Evolutionary conservation across 1,140 invertebrate species (phyloP).

Genomic region (Matsumurasca onukii): DNA sequence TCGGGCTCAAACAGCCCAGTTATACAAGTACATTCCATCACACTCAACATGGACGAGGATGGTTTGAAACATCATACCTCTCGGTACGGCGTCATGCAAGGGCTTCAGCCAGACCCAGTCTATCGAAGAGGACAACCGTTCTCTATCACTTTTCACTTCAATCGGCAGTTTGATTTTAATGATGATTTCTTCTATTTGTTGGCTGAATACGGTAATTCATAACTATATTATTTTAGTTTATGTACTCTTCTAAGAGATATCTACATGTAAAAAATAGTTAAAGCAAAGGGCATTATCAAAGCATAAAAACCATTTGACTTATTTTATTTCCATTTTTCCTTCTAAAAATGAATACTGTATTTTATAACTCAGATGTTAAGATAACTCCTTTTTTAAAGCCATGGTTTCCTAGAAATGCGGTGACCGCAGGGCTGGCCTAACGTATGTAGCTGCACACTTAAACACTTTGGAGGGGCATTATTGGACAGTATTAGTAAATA

Average conservation of each 20-base stretch:
- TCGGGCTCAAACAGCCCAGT: no score
- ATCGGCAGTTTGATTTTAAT: background rate
- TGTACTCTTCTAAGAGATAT: background rate
- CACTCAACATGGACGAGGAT: background rate
- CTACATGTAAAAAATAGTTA: background rate
- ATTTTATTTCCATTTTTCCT: background rate
- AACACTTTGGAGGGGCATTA: no score
- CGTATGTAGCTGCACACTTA: no score
- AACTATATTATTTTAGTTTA: background rate
- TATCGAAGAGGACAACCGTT: background rate
- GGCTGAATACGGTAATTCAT: background rate
- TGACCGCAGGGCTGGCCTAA: no score
- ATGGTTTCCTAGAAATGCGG: no score
- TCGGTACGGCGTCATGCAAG: background rate
- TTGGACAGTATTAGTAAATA: no score
- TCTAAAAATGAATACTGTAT: background rate
- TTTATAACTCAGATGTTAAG: background rate
- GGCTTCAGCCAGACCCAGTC: background rate
- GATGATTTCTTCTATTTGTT: background rate
- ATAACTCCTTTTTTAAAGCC: background rate
- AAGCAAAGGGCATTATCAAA: background rate
- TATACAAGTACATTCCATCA: background rate
- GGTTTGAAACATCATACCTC: background rate
- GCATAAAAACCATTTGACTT: background rate
- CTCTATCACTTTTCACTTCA: background rate